Evolutionary conservation across 2,888 invertebrate species (phyloP), one percentile per base, ranked within the genome.

Genomic region (Limnephilus auricula): DNA sequence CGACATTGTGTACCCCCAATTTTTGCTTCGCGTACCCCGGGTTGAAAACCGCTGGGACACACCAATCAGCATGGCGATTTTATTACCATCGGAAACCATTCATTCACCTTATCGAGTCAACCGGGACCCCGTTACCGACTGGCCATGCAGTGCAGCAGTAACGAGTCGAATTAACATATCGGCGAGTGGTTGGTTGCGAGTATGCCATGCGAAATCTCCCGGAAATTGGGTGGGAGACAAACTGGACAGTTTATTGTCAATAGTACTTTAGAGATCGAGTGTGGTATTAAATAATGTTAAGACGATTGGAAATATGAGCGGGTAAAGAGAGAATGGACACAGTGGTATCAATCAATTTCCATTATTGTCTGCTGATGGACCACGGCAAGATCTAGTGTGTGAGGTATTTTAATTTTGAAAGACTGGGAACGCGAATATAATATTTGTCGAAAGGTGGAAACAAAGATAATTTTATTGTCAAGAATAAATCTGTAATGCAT

Each of bases 61-160:
- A 34, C 78, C 78, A 88, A 88, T 88, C 79, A 88, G 78, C 78
- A 79, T 78, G 87, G 87, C 78, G 45, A n/a, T 80, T 89, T 89
- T 89, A 89, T 80, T 40, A 30, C 30, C 89, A 40, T 89, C 89
- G 89, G 89, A 89, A 89, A 89, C 80, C 89, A 89, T 89, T 79
- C 79, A 79, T 89, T 89, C 45, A 2, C 89, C 89, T 89, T 89
- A 89, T 89, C 89, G 79, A n/a, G n/a, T 34, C 79, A 25, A 32
- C 78, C 32, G 87, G 87, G 87, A 50, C 50, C 25, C 50, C 87
- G 5, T 25, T 50, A 34, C 32, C 50, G 50, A 31, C n/a, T n/a
- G 40, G 37, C 30, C 65, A 65, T 6, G n/a, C 65, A 65, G 65
- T 65, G 65, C 65, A 65, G 86, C 45, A 13, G 78, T 87, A 18